Evolutionary conservation across 2,113 vertebrate species (phyloP).

Genomic region (Dascyllus trimaculatus): DNA sequence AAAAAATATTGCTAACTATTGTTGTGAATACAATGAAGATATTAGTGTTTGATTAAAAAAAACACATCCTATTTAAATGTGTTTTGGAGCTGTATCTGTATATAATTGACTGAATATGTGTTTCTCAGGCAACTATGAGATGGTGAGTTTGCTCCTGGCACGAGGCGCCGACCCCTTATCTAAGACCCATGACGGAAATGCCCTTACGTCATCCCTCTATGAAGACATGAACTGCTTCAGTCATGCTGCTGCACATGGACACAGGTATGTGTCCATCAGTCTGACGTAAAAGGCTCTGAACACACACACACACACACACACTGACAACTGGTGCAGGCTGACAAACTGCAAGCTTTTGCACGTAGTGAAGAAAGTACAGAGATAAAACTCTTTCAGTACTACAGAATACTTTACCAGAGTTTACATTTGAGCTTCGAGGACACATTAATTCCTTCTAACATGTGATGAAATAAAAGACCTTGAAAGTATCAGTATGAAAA

Average conservation of each 20-base stretch:
- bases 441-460: slow-evolving; percentile 10
- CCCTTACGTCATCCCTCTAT: slow-evolving; percentile 90
- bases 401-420: background rate
- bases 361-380: too few relatives aligned
- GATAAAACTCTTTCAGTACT: too few relatives aligned
- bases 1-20: too few relatives aligned
- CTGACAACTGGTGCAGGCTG: slow-evolving; percentile 5
- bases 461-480: background rate
- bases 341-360: background rate
- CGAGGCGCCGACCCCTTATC: slow-evolving; percentile 93
- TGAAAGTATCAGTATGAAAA: background rate
- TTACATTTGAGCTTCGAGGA: slow-evolving; percentile 6
- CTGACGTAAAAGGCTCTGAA: background rate
- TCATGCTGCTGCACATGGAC: slow-evolving; percentile 94
- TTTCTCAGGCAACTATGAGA: slow-evolving; percentile 92
- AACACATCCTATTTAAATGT: background rate
- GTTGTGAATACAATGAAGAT: too few relatives aligned
- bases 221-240: slow-evolving; percentile 99
- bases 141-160: slow-evolving; percentile 94
- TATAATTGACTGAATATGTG: slow-evolving; percentile 15
- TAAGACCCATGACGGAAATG: slow-evolving; percentile 89
- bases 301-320: too few relatives aligned
- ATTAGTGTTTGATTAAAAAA: too few relatives aligned
- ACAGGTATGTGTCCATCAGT: slow-evolving; percentile 85
- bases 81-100: background rate